A percentile compares a stretch with the other conserved stretches of the same genome.
These are phyloP conservation scores for Ophion slaviceki DNA, from an alignment of 2,888 invertebrate species.

Conservation along the genomic window DNA sequence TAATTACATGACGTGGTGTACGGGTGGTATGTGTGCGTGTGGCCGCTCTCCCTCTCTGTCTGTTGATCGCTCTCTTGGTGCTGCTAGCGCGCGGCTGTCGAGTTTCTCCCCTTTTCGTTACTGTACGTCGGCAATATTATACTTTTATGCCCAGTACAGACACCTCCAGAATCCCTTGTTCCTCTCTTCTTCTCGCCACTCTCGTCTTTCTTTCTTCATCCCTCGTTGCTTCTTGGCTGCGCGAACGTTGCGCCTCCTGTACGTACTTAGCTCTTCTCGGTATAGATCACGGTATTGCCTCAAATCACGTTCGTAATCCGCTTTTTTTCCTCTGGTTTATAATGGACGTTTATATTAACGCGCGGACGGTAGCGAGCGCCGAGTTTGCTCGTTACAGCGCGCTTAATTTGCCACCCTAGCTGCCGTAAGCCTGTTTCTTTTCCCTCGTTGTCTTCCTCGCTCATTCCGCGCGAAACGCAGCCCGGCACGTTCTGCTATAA, in stretches of 20 bases:
- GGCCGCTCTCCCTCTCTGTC: slow-evolving; percentile 59
- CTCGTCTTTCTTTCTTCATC: neutral
- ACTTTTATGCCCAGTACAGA: slow-evolving; percentile 24
- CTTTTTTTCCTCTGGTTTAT: slow-evolving; percentile 26
- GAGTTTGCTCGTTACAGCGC: slow-evolving; percentile 11
- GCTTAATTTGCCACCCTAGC: slow-evolving; percentile 11
- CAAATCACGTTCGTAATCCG: slow-evolving; percentile 8
- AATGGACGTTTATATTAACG: slow-evolving; percentile 19
- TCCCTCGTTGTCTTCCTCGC: slow-evolving; percentile 4
- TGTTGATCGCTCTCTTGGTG: neutral
- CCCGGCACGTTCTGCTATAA: slow-evolving; percentile 11
- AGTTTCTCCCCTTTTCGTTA: slow-evolving; percentile 50
- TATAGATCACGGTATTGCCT: neutral
- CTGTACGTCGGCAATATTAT: slow-evolving; percentile 20
- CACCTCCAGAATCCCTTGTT: slow-evolving; percentile 14
- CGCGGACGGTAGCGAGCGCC: slow-evolving; percentile 1
- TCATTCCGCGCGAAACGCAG: slow-evolving; percentile 1
- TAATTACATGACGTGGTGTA: slow-evolving; percentile 75
- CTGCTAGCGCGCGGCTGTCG: slow-evolving; percentile 37
- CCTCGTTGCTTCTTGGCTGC: no score
- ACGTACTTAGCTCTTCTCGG: slow-evolving; percentile 16
- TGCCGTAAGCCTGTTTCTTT: slow-evolving; percentile 16
- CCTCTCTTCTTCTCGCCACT: neutral
- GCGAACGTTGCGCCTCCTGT: slow-evolving; percentile 38
- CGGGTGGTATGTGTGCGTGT: slow-evolving; percentile 56